Conservation (phyloP, 1,140 invertebrate genomes). For the Pomacea maculata region DNA sequence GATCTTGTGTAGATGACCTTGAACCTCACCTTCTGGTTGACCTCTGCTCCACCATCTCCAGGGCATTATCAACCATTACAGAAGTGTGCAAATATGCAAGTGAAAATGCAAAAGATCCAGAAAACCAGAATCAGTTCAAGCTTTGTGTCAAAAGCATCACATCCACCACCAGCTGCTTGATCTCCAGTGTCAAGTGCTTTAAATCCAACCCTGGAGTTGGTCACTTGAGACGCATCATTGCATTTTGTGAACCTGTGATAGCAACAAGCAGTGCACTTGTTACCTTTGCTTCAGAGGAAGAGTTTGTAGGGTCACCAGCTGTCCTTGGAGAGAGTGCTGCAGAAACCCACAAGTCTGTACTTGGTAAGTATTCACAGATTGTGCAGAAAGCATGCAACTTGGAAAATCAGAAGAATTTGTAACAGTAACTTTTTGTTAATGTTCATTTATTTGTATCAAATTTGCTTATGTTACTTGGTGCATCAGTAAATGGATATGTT, state of each 20-base stretch:
- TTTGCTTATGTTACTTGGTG: background rate
- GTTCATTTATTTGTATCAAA: background rate
- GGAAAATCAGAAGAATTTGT: background rate
- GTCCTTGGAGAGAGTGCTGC: conserved; percentile 69
- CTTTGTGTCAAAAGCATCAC: conserved; percentile 56
- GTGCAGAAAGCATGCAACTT: background rate
- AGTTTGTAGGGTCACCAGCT: conserved; percentile 71
- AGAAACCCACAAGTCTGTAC: conserved; percentile 47
- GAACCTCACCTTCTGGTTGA: conserved; percentile 50
- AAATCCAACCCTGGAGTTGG: conserved; percentile 38
- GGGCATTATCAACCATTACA: conserved; percentile 47
- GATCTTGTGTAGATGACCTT: conserved; percentile 44
- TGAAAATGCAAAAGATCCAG: conserved; percentile 38
- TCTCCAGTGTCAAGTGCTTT: conserved; percentile 55
- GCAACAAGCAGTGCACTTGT: conserved; percentile 47
- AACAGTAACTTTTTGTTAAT: background rate
- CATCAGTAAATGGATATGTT: too few relatives aligned
- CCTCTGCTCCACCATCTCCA: conserved; percentile 50
- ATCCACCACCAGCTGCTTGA: conserved; percentile 50
- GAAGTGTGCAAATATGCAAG: conserved; percentile 49
- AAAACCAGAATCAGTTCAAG: conserved; percentile 55
- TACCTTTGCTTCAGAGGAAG: conserved; percentile 50
- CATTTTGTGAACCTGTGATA: conserved; percentile 53
- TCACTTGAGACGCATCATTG: conserved; percentile 43
- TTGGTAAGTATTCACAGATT: conserved; percentile 39